phyloP scores from a whole-genome alignment of 2,888 invertebrate genomes.

The Emmelina monodactyla region DNA sequence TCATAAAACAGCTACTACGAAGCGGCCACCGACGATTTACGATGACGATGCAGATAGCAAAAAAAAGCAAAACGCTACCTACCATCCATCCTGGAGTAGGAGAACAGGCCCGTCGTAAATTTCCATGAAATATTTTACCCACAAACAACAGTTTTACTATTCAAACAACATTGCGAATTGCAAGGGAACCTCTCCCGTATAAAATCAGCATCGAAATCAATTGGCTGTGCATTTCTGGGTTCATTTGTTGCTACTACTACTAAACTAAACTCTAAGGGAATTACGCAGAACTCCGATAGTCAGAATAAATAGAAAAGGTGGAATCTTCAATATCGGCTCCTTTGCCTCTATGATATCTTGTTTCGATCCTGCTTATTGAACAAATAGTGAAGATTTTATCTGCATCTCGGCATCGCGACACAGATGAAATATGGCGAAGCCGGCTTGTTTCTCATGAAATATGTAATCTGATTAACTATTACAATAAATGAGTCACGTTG shows the following conservation, averaged over 20 bases:
- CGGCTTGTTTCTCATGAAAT: constrained; percentile 38
- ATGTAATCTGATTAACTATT: constrained; percentile 40
- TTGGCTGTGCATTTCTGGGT: too few relatives aligned
- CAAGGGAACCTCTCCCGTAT: too few relatives aligned
- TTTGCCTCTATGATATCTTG: constrained; percentile 33
- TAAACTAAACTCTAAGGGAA: too few relatives aligned
- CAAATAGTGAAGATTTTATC: constrained; percentile 43
- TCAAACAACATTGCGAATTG: too few relatives aligned
- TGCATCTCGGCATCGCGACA: constrained; percentile 38
- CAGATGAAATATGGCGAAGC: constrained; percentile 40
- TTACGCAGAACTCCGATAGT: too few relatives aligned
- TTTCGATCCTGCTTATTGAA: constrained; percentile 39
- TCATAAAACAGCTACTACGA: constrained; percentile 44
- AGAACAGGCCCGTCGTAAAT: too few relatives aligned
- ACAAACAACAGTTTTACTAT: too few relatives aligned
- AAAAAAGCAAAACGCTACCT: constrained; percentile 33
- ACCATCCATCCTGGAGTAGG: constrained; percentile 24
- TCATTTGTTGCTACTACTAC: too few relatives aligned
- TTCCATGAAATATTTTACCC: too few relatives aligned
- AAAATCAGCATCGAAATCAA: too few relatives aligned
- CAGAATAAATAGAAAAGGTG: constrained; percentile 8
- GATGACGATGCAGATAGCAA: constrained; percentile 20
- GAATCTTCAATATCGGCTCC: constrained; percentile 29
- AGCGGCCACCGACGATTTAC: constrained; percentile 32
- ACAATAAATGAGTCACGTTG: constrained; percentile 32